These are phyloP conservation scores for Drosophila yooni DNA, from an alignment of 2,888 invertebrate species.

Conservation along the genomic window DNA sequence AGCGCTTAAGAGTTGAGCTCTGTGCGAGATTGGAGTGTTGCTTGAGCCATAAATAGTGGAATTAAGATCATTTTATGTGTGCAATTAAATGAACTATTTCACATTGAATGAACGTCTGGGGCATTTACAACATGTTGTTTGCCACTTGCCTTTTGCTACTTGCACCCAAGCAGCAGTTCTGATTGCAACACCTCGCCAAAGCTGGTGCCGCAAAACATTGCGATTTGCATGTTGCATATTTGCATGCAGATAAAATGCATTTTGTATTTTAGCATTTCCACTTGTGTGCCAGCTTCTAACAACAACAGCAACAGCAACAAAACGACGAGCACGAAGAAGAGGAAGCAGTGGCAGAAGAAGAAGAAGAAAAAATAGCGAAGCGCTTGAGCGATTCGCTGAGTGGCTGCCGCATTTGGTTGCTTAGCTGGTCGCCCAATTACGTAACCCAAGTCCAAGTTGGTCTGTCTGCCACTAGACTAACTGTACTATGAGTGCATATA, in stretches of 20 bases:
- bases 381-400: conserved; percentile 70
- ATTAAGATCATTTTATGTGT: conserved; percentile 17
- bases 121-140: conserved; percentile 23
- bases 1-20: conserved; percentile 1
- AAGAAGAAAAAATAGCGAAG: conserved; percentile 48
- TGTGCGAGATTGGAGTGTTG: neutral
- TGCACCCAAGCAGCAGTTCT: conserved; percentile 41
- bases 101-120: conserved; percentile 15
- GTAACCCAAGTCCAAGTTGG: conserved; percentile 72
- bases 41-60: conserved; percentile 12
- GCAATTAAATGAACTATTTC: conserved; percentile 43
- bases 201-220: conserved; percentile 4
- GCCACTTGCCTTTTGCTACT: conserved; percentile 15
- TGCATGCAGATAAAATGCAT: conserved; percentile 34
- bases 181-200: conserved; percentile 49
- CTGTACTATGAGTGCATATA: conserved; percentile 48
- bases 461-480: conserved; percentile 54
- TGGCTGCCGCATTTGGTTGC: conserved; percentile 60
- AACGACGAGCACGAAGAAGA: neutral
- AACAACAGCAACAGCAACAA: conserved; percentile 15
- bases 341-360: conserved; percentile 16
- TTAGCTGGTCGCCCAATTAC: conserved; percentile 70
- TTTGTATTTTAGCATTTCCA: conserved; percentile 39
- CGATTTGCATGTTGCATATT: conserved; percentile 26
- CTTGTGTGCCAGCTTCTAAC: conserved; percentile 40